A percentile compares a stretch with the other conserved stretches of the same genome.
Conservation (phyloP, 2,888 invertebrate genomes). For the Acleris literana region DNA sequence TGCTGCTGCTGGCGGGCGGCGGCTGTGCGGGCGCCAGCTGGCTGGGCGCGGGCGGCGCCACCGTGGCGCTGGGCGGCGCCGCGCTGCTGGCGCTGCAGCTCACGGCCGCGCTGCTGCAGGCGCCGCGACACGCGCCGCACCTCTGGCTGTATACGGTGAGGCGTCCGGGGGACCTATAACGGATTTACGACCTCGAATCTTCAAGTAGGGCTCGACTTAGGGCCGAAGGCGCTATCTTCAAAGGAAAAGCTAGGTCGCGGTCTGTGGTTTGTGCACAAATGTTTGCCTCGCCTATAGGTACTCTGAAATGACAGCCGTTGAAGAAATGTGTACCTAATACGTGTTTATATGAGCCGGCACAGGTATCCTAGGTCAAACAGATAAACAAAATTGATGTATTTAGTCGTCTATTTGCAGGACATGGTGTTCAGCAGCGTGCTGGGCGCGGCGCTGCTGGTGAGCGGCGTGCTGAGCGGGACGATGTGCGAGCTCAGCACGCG, state of each 20-base stretch:
- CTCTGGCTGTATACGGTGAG: constrained; percentile 46
- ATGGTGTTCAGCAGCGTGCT: constrained; percentile 52
- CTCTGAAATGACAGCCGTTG: no score
- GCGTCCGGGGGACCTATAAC: not conserved
- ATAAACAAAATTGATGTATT: no score
- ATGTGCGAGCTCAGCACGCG: constrained; percentile 46
- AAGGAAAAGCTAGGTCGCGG: no score
- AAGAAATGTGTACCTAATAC: no score
- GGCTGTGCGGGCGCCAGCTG: constrained; percentile 42
- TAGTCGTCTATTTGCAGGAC: constrained; percentile 48
- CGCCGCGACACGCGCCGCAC: constrained; percentile 52
- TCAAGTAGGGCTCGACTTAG: no score
- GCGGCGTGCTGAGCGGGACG: constrained; percentile 50
- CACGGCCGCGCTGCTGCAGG: constrained; percentile 46
- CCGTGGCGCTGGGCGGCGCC: constrained; percentile 44
- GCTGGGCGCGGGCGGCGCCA: constrained; percentile 42
- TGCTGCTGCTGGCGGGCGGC: constrained; percentile 39
- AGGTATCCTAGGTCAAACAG: no score
- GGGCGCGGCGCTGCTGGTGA: constrained; percentile 53
- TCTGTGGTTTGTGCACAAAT: not conserved
- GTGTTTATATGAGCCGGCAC: no score
- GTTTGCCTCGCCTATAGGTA: no score
- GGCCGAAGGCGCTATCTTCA: no score
- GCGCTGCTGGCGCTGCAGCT: constrained; percentile 45
- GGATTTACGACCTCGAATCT: no score